Evolutionary conservation across 2,797 vertebrate genomes (phyloP).

Genomic region (Esox lucius): DNA sequence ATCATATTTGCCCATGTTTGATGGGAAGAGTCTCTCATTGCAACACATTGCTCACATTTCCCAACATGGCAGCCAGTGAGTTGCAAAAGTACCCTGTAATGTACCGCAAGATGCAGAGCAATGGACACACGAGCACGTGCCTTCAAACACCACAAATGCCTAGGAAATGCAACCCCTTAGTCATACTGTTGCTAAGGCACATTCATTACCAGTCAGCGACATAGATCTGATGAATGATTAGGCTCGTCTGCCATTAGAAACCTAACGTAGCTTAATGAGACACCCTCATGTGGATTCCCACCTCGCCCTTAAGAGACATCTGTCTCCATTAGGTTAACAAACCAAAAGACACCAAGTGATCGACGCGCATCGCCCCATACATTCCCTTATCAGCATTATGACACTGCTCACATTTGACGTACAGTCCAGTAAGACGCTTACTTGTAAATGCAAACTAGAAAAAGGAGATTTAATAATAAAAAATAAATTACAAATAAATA

Average conservation of each 20-base stretch:
- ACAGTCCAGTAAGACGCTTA: background rate
- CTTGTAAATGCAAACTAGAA: too few species aligned
- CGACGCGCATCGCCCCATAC: background rate
- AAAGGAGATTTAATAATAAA: background rate
- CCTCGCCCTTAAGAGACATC: slow-evolving; percentile 23
- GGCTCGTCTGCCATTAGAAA: slow-evolving; percentile 21
- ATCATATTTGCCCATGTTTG: background rate
- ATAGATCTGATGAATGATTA: slow-evolving; percentile 41
- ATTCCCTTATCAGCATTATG: too few species aligned
- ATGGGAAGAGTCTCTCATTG: slow-evolving; percentile 13
- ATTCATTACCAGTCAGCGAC: slow-evolving; percentile 36
- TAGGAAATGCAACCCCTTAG: background rate
- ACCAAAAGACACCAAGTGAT: slow-evolving; percentile 10
- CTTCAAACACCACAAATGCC: background rate
- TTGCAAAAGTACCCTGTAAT: slow-evolving; percentile 8
- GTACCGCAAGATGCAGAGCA: background rate
- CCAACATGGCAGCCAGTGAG: background rate
- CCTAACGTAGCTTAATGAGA: slow-evolving; percentile 36
- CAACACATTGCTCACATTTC: slow-evolving; percentile 5
- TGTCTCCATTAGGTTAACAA: slow-evolving; percentile 25
- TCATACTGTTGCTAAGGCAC: slow-evolving; percentile 8
- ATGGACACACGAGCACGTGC: background rate
- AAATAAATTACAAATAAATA: background rate
- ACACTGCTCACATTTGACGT: background rate
- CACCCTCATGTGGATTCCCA: slow-evolving; percentile 16